A percentile compares a stretch with the other conserved stretches of the same genome.
These are phyloP conservation scores for Adela reaumurella DNA, from an alignment of 2,888 invertebrate genomes.

Conservation along the genomic window DNA sequence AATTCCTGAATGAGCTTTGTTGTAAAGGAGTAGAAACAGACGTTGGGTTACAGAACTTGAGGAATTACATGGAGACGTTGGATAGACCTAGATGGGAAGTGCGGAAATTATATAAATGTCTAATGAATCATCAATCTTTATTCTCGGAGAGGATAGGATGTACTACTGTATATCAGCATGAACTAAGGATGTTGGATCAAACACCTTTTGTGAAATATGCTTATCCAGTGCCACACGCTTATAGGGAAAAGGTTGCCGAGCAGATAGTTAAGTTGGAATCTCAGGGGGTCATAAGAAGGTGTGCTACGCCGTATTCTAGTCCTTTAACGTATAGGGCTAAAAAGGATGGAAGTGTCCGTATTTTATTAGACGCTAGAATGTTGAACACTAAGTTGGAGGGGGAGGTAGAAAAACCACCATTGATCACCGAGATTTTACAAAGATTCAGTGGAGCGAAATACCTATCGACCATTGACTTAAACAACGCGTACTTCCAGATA, in stretches of 20 bases:
- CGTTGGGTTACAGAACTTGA: too few relatives aligned
- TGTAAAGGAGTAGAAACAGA: too few relatives aligned
- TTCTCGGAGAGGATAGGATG: constrained; percentile 12
- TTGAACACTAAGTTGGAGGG: constrained; percentile 18
- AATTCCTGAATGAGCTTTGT: too few relatives aligned
- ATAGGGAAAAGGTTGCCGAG: constrained; percentile 15
- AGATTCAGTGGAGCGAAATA: constrained; percentile 12
- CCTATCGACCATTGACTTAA: constrained; percentile 11
- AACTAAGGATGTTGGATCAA: constrained; percentile 13
- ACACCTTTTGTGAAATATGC: constrained; percentile 12
- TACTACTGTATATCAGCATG: constrained; percentile 13
- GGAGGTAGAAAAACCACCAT: constrained; percentile 16
- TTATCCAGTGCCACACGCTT: constrained; percentile 18
- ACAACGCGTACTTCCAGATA: constrained; percentile 14
- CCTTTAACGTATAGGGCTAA: constrained; percentile 18
- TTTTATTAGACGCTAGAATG: constrained; percentile 19
- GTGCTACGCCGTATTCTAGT: constrained; percentile 17
- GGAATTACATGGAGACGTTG: too few relatives aligned
- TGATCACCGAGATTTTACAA: constrained; percentile 14
- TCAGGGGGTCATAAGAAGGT: constrained; percentile 17
- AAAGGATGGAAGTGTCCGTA: constrained; percentile 17
- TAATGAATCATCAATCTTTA: too few relatives aligned
- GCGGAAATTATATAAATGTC: too few relatives aligned
- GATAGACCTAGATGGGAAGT: too few relatives aligned
- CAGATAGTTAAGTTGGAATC: constrained; percentile 17